Percentiles rank a stretch among this genome's conserved stretches.
These are phyloP conservation scores for Lontra canadensis DNA, from an alignment of 2,113 vertebrate genomes.

Conservation along the genomic window DNA sequence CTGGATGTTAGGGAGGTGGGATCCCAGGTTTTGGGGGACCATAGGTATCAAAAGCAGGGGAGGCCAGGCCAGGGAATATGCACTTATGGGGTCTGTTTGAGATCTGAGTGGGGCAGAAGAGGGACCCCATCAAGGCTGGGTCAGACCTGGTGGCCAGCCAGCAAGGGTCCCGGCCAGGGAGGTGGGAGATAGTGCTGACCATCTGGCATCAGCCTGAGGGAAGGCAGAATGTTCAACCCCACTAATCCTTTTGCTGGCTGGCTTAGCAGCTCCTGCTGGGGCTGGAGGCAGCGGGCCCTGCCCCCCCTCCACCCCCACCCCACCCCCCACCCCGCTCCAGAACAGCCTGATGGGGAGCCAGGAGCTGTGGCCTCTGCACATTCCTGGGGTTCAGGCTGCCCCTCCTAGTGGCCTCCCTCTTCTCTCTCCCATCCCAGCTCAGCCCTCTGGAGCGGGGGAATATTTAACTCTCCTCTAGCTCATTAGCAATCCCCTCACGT, in stretches of 20 bases:
- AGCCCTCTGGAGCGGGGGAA: conserved; percentile 62
- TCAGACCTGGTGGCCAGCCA: conserved; percentile 16
- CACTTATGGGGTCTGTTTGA: neutral
- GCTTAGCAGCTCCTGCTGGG: conserved; percentile 62
- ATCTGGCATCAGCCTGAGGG: conserved; percentile 30
- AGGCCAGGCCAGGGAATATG: neutral
- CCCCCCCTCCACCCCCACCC: too few relatives aligned
- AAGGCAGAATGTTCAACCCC: neutral
- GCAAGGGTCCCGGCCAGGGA: neutral
- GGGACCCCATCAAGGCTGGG: neutral
- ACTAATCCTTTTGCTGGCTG: conserved; percentile 68
- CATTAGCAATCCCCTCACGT: conserved; percentile 80
- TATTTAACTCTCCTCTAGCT: conserved; percentile 74
- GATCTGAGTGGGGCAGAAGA: neutral
- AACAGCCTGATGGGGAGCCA: neutral
- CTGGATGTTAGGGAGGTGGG: neutral
- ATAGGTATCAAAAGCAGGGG: neutral
- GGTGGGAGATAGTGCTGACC: neutral
- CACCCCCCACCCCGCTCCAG: too few relatives aligned
- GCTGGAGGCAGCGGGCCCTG: neutral
- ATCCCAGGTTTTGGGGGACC: neutral
- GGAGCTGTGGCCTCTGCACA: conserved; percentile 20
- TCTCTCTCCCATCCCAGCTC: neutral
- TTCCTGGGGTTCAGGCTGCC: conserved; percentile 63
- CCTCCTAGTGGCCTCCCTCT: neutral